Percentiles rank a stretch among this genome's conserved stretches.
phyloP scores from a whole-genome alignment of 2,113 vertebrate species.

The Rhinopomastus cyanomelas region DNA sequence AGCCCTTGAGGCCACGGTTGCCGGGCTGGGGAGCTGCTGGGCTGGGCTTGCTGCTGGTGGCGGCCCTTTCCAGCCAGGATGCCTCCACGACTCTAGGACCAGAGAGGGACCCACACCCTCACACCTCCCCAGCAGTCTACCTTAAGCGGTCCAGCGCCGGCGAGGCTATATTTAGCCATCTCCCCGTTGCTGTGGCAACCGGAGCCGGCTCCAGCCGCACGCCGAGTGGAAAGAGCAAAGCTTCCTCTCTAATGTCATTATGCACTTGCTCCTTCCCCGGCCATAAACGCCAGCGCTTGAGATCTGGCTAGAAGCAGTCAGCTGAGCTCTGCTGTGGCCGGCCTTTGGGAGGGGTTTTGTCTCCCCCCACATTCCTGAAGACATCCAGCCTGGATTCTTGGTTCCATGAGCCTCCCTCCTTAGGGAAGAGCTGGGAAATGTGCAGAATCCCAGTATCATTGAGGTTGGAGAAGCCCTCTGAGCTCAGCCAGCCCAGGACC shows the following conservation, averaged over 20 bases:
- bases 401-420: not conserved
- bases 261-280: constrained; percentile 70
- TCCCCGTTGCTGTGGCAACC: constrained; percentile 78
- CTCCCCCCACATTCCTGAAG: not conserved
- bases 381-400: not conserved
- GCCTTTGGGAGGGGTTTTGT: not conserved
- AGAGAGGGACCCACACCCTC: constrained; percentile 51
- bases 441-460: no score
- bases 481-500: no score
- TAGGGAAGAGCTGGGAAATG: not conserved
- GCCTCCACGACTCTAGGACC: no score
- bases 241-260: constrained; percentile 74
- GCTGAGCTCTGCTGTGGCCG: not conserved
- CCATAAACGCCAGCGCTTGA: constrained; percentile 66
- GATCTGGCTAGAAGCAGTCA: constrained; percentile 61
- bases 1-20: no score
- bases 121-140: constrained; percentile 70
- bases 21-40: no score
- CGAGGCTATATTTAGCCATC: constrained; percentile 77
- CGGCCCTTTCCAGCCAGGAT: no score
- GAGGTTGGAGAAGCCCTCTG: no score
- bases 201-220: constrained; percentile 74
- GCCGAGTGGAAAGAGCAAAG: constrained; percentile 76
- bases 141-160: constrained; percentile 67
- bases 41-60: no score